Base-by-base conservation (phyloP, 1,140 invertebrate genomes). In the Macrostomum lignano region DNA sequence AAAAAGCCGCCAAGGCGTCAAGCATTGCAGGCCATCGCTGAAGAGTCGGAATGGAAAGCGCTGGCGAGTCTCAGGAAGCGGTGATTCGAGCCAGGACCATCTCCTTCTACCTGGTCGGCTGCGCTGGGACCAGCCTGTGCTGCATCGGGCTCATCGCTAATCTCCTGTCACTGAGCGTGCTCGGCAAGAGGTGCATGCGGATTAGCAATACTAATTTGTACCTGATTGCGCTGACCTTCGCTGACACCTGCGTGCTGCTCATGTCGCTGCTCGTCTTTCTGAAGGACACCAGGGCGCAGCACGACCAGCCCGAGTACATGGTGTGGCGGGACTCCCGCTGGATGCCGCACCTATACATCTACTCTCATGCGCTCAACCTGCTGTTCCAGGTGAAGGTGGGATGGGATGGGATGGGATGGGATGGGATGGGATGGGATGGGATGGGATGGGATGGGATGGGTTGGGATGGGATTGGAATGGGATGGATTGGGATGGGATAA, bases 141-240 rank as follows among this genome's bases (percentile, higher is more conserved):
- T n/a, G n/a, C n/a, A n/a, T n/a, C n/a, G 52, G 52, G 19, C 40
- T 53, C 7, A 36, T 53, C 7, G 49, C 46, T 1, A 55, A 55
- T 33, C 42, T 46, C 4, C 31, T 55, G 17, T 48, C 50, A 10
- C 47, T 55, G 6, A 36, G 45, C 20, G 52, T 55, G 2, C 43
- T 55, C 7, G 40, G 44, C 24, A 46, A 49, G 21, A 45, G 42
- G 5, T 42, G 44, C 25, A 55, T 55, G 50, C 40, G 44, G 6
- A 49, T 47, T 9, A 40, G 39, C 5, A 51, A 50, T 3, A 53
- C 49, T 7, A 50, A 50, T 1, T 45, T 43, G 36, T 55, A 52
- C 35, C 41, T 55, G 10, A 51, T 49, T 31, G 48, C 49, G 1
- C 37, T 52, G 13, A 46, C 50, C 11, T 38, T 53, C 7, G 52